Evolutionary conservation across 2,888 invertebrate genomes (phyloP), one percentile per base, ranked within the genome.

Genomic region (Agelastica alni): DNA sequence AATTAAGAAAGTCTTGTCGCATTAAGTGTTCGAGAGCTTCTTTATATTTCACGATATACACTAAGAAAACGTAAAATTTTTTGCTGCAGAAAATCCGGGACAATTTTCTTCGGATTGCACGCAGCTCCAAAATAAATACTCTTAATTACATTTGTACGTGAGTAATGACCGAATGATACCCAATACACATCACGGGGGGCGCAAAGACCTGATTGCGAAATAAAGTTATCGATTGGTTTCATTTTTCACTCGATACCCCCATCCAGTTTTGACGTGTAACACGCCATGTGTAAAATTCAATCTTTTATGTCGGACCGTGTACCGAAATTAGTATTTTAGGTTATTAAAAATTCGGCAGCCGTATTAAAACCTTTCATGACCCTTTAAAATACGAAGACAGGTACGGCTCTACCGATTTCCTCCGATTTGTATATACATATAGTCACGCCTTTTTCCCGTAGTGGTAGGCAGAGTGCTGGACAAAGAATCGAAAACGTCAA

Each of bases 271-370:
- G 61, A 61, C 61, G 52, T 51, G 53, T 31, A 59, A 16, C 37
- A 58, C 53, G 59, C 59, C 61, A 61, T 59, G 61, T 61, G 61
- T 61, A 56, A 61, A 61, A 61, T 61, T 56, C 49, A 54, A 60
- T 60, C 60, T 46, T 58, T 57, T 58, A 54, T 58, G 43, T 49
- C 47, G 59, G 34, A 53, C 53, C 45, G 32, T 53, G 45, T 42
- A 31, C 51, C 41, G 56, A 60, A 60, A 60, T 60, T 60, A 60
- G 58, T 60, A 59, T 61, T 61, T 61, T 47, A 54, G 56, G 59
- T 61, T 61, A 58, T 61, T 61, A 61, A 59, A 61, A 61, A 61
- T 58, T 59, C 61, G 61, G 56, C 51, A 54, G 59, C 53, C 44
- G 53, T 42, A 48, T 60, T 39, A 18, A 39, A 59, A 61, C 61